These are phyloP conservation scores for Adelognathus sp. DNA, from an alignment of 2,888 invertebrate genomes.

Conservation along the genomic window DNA sequence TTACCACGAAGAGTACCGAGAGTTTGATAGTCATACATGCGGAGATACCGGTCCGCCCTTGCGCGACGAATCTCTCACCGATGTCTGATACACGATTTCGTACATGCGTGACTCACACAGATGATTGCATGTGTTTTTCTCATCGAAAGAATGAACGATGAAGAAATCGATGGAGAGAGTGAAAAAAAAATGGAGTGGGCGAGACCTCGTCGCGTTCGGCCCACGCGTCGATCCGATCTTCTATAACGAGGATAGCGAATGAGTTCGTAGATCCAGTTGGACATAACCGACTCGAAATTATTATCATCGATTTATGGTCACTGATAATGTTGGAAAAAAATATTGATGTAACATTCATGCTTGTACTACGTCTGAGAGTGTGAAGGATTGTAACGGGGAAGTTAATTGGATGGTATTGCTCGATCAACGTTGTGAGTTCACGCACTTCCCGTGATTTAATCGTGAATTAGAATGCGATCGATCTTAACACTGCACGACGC, in stretches of 20 bases:
- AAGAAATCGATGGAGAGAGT: slow-evolving; percentile 51
- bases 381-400: background rate
- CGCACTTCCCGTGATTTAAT: background rate
- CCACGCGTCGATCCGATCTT: slow-evolving; percentile 64
- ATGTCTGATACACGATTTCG: slow-evolving; percentile 19
- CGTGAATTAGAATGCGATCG: background rate
- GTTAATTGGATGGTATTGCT: background rate
- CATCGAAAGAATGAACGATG: slow-evolving; percentile 60
- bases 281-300: slow-evolving; percentile 20
- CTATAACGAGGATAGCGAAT: slow-evolving; percentile 39
- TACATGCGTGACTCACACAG: slow-evolving; percentile 40
- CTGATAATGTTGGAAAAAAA: background rate
- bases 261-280: slow-evolving; percentile 42
- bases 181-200: slow-evolving; percentile 61
- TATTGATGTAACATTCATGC: background rate
- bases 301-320: background rate
- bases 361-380: background rate
- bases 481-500: background rate
- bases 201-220: slow-evolving; percentile 64
- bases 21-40: background rate
- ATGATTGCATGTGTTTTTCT: slow-evolving; percentile 9
- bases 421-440: background rate
- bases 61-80: slow-evolving; percentile 53
- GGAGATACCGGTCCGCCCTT: slow-evolving; percentile 69
- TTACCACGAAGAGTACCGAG: background rate